Percentiles rank a stretch among this genome's conserved stretches.
Conservation (phyloP, 2,113 vertebrate genomes). For the Alaudala cheleensis region DNA sequence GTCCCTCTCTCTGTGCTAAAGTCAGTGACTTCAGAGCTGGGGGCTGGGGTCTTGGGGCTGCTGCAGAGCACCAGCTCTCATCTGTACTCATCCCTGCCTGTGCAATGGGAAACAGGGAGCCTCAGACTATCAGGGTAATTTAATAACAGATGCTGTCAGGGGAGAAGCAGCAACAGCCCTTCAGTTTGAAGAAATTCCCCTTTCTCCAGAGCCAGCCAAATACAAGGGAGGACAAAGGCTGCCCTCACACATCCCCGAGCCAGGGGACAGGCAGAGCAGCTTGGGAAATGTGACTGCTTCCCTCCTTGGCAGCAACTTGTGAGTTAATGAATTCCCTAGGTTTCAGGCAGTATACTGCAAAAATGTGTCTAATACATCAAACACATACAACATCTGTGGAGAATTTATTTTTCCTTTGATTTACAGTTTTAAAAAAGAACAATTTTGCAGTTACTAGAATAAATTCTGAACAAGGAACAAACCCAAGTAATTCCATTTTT, state of each 20-base stretch:
- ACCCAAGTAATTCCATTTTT: background rate
- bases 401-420: conserved; percentile 51
- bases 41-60: background rate
- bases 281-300: background rate
- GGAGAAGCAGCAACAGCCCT: background rate
- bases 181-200: background rate
- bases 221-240: background rate
- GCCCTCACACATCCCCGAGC: background rate
- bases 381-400: conserved; percentile 40
- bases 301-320: background rate
- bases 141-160: background rate
- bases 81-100: background rate
- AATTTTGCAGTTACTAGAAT: conserved; percentile 23
- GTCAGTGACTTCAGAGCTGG: background rate
- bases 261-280: background rate
- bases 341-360: conserved; percentile 38
- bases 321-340: conserved; percentile 56
- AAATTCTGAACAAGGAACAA: conserved; percentile 30
- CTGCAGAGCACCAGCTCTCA: background rate
- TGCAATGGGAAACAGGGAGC: background rate
- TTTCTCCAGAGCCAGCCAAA: conserved; percentile 3
- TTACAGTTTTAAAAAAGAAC: conserved; percentile 32
- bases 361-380: conserved; percentile 57
- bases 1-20: background rate
- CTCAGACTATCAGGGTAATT: background rate